Conservation (phyloP, 37 sponge, comb jelly and placozoan species). For the Petrosia ficiformis region DNA sequence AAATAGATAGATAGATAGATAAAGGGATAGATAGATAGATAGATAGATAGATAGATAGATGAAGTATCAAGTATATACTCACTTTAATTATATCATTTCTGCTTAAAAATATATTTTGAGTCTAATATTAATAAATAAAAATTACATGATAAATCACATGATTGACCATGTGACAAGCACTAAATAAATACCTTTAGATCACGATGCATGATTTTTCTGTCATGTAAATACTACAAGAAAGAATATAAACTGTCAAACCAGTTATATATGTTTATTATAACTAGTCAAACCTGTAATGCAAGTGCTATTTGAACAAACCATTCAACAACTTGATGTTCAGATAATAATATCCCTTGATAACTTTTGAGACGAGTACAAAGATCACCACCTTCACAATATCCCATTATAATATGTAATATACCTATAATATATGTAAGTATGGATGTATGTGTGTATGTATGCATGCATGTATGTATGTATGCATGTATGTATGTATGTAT, state of each 20-base stretch:
- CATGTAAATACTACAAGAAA: constrained; percentile 92
- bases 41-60: too few relatives aligned
- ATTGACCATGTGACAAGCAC: background rate
- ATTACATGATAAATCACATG: background rate
- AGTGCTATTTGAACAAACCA: constrained; percentile 98
- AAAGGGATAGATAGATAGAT: too few relatives aligned
- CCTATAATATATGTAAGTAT: constrained; percentile 22
- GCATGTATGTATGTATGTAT: background rate
- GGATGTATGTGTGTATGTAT: background rate
- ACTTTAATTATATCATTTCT: constrained; percentile 89
- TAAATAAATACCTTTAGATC: constrained; percentile 78
- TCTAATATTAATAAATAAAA: constrained; percentile 44
- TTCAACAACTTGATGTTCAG: constrained; percentile 83
- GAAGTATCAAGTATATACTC: background rate
- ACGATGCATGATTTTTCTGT: constrained; percentile 86
- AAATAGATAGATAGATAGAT: too few relatives aligned
- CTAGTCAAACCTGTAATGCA: constrained; percentile 64
- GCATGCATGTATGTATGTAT: background rate
- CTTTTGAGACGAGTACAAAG: constrained; percentile 74
- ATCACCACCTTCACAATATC: constrained; percentile 97
- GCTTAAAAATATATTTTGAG: constrained; percentile 95
- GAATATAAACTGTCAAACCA: background rate
- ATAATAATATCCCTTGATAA: constrained; percentile 36
- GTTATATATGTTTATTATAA: background rate
- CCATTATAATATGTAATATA: constrained; percentile 90